These are phyloP conservation scores for Rhinogobio ventralis DNA, from an alignment of 2,797 vertebrate genomes.

Conservation along the genomic window DNA sequence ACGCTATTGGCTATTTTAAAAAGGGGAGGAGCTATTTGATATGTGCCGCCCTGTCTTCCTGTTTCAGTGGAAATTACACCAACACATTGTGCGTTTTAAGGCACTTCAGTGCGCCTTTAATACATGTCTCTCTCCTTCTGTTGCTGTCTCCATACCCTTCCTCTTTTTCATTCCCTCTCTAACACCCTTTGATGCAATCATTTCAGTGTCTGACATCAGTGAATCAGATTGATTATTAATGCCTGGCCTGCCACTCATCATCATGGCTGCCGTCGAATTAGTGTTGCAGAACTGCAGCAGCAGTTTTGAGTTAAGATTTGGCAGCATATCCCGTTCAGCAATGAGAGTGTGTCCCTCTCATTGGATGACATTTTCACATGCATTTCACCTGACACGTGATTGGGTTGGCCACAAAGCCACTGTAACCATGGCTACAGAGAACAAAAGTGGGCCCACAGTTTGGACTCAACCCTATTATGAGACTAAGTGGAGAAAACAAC, in stretches of 20 bases:
- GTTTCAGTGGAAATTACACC: no score
- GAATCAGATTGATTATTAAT: constrained; percentile 48
- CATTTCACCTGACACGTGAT: constrained; percentile 61
- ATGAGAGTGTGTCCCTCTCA: constrained; percentile 27
- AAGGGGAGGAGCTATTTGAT: no score
- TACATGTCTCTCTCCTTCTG: neutral
- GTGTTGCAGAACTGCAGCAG: neutral
- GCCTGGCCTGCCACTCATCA: constrained; percentile 20
- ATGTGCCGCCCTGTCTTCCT: no score
- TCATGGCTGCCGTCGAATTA: neutral
- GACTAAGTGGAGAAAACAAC: constrained; percentile 14
- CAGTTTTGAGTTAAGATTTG: constrained; percentile 25
- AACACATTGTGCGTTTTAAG: no score
- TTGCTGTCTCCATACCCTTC: neutral
- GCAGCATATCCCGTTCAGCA: neutral
- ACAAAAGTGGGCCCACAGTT: constrained; percentile 55
- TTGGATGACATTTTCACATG: constrained; percentile 47
- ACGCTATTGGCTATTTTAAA: no score
- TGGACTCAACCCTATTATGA: constrained; percentile 26
- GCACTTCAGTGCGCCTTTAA: neutral
- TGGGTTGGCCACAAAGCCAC: constrained; percentile 41
- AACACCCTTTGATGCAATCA: constrained; percentile 32
- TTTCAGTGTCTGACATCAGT: constrained; percentile 32
- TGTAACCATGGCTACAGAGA: constrained; percentile 53
- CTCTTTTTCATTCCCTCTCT: constrained; percentile 6